Percentiles rank a stretch among this genome's conserved stretches.
Evolutionary conservation across 2,888 invertebrate species (phyloP).

Genomic region (Lomographa bimaculata): DNA sequence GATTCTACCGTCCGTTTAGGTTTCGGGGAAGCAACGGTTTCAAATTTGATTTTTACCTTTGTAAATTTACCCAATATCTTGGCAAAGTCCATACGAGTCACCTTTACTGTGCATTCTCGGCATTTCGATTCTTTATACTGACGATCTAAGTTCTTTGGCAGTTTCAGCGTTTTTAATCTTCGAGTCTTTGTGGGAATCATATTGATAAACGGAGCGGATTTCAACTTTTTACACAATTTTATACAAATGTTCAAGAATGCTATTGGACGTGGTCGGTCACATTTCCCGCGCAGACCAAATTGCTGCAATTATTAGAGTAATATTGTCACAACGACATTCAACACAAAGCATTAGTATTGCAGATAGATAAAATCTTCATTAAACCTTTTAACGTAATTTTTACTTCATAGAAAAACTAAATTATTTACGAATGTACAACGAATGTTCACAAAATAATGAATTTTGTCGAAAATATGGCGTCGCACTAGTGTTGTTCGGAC

Average conservation of each 20-base stretch:
- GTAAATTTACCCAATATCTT: constrained; percentile 78
- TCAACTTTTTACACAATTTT: constrained; percentile 26
- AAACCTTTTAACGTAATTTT: constrained; percentile 9
- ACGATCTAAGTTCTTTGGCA: constrained; percentile 66
- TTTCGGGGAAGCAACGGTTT: constrained; percentile 60
- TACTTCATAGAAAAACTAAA: constrained; percentile 43
- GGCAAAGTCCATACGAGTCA: constrained; percentile 78
- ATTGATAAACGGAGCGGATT: too few relatives aligned
- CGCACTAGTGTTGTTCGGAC: constrained; percentile 51
- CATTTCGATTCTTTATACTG: constrained; percentile 72
- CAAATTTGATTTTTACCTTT: constrained; percentile 77
- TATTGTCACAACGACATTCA: constrained; percentile 32
- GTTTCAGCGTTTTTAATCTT: constrained; percentile 53
- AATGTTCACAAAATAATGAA: constrained; percentile 45
- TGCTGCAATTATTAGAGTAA: constrained; percentile 22
- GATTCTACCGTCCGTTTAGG: constrained; percentile 44
- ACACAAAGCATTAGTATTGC: constrained; percentile 29
- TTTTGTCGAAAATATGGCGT: constrained; percentile 71
- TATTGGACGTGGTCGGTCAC: constrained; percentile 61
- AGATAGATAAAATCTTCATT: constrained; percentile 14
- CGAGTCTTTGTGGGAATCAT: constrained; percentile 70
- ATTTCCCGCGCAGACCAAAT: constrained; percentile 76
- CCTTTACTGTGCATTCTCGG: constrained; percentile 70
- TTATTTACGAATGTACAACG: constrained; percentile 37
- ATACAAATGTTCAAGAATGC: constrained; percentile 27